Conservation (phyloP, 2,888 invertebrate species). For the Lepidocyrtoides sp. region DNA sequence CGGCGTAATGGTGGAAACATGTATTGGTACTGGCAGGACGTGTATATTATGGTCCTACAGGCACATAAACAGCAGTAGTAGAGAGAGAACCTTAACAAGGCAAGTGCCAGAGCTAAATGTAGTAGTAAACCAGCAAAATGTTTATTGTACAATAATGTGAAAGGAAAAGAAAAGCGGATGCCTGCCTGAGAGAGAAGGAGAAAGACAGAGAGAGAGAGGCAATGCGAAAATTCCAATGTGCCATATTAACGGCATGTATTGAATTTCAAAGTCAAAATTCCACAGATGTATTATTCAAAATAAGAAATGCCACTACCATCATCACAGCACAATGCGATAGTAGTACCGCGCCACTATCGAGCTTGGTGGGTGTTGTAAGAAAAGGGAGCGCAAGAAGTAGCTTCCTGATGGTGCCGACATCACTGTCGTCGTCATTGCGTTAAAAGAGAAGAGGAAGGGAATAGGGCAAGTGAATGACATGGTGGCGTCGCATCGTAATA, state of each 20-base stretch:
- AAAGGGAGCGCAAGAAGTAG: background rate
- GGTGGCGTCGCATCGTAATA: background rate
- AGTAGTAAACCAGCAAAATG: background rate
- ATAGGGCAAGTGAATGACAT: constrained; percentile 23
- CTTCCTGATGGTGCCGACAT: constrained; percentile 11
- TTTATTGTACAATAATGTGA: background rate
- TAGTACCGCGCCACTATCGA: background rate
- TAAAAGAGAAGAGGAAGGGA: background rate
- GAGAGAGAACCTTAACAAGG: too few relatives aligned
- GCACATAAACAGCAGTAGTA: background rate
- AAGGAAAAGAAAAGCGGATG: constrained; percentile 1
- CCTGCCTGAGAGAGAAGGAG: background rate
- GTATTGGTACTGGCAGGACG: background rate
- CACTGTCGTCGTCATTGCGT: background rate
- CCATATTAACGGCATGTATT: constrained; percentile 67
- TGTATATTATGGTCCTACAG: too few relatives aligned
- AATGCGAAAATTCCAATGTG: constrained; percentile 68
- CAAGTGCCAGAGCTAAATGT: too few relatives aligned
- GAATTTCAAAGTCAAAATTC: constrained; percentile 74
- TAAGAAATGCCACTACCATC: constrained; percentile 40
- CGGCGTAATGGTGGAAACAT: background rate
- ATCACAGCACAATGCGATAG: background rate
- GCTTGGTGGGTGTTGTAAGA: too few relatives aligned
- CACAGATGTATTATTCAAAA: constrained; percentile 48
- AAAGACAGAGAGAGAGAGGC: too few relatives aligned